phyloP scores from a whole-genome alignment of 2,888 invertebrate genomes.

The Caenorhabditis auriculariae region DNA sequence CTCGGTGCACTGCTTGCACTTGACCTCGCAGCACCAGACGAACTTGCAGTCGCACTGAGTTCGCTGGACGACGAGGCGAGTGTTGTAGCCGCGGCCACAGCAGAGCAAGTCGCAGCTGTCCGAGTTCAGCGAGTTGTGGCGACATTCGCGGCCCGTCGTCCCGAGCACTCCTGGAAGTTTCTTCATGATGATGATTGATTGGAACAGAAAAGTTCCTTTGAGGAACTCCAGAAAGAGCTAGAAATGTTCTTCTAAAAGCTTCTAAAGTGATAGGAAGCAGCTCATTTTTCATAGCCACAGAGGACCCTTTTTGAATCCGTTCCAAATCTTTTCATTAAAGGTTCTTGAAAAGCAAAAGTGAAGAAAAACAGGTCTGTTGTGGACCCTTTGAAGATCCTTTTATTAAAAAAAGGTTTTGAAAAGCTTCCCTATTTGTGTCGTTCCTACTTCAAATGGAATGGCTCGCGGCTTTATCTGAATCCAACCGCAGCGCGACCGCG shows the following conservation, averaged over 20 bases:
- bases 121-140: conserved; percentile 63
- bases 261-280: neutral
- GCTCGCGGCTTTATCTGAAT: too few species aligned
- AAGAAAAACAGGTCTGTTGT: too few species aligned
- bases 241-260: neutral
- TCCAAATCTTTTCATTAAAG: neutral
- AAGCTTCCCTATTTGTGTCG: too few species aligned
- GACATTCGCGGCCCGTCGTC: conserved; percentile 71
- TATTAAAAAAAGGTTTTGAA: too few species aligned
- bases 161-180: conserved; percentile 40
- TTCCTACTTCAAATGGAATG: neutral
- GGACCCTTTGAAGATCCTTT: too few species aligned
- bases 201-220: neutral
- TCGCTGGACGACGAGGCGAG: conserved; percentile 34
- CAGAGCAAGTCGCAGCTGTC: conserved; percentile 66
- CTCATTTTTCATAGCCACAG: too few species aligned
- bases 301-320: neutral
- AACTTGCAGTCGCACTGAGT: conserved; percentile 62
- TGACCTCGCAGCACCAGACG: conserved; percentile 63
- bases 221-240: too few species aligned
- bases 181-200: neutral
- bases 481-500: too few species aligned
- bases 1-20: conserved; percentile 48
- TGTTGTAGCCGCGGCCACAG: conserved; percentile 64
- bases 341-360: too few species aligned